phyloP scores from a whole-genome alignment of 2,113 vertebrate species.

The Alaudala cheleensis region DNA sequence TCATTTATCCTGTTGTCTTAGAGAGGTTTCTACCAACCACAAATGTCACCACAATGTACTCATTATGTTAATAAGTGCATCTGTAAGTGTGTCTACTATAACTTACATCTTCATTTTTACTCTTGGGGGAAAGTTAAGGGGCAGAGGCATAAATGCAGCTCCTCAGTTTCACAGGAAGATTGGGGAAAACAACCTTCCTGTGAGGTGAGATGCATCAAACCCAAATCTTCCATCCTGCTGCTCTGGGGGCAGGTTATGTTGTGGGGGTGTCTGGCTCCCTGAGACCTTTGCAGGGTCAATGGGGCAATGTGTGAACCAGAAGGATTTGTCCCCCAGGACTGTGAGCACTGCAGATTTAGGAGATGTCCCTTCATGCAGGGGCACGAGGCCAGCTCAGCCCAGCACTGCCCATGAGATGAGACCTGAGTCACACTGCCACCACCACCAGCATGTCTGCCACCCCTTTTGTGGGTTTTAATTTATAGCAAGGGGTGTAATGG shows the following conservation, averaged over 20 bases:
- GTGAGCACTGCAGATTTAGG: not conserved
- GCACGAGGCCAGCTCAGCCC: not conserved
- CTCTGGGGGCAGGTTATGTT: too few relatives aligned
- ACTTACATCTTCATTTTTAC: not conserved
- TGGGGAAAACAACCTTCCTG: not conserved
- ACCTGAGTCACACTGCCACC: not conserved
- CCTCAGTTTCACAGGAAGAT: not conserved
- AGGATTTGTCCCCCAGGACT: not conserved
- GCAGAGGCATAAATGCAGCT: not conserved
- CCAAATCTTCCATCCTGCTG: not conserved
- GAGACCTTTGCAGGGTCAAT: not conserved
- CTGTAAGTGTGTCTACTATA: not conserved
- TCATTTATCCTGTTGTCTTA: not conserved
- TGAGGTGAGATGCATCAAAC: not conserved
- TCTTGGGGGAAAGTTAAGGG: not conserved
- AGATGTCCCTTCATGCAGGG: not conserved
- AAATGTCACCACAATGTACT: not conserved
- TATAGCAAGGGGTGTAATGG: fast-evolving
- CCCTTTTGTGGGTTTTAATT: not conserved
- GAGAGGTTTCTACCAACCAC: not conserved
- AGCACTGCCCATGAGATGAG: fast-evolving
- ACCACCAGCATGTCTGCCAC: fast-evolving
- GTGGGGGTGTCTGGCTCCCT: not conserved
- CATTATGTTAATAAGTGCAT: not conserved
- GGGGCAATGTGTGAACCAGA: not conserved